Evolutionary conservation across 1,140 invertebrate genomes (phyloP), one percentile per base, ranked within the genome.

Genomic region (Hermetia illucens): DNA sequence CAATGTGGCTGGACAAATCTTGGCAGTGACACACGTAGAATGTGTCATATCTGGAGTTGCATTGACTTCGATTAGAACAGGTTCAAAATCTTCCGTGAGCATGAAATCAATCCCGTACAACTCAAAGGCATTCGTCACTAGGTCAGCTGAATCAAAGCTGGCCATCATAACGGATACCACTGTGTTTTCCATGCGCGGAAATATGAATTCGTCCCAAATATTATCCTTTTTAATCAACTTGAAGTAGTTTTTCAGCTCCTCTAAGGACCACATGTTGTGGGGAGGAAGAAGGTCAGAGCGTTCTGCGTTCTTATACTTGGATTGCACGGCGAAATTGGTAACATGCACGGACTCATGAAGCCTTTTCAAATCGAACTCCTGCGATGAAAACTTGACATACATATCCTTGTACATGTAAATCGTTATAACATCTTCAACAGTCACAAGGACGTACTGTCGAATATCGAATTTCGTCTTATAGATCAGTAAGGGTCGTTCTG

Each of bases 41-140:
- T 75, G 68, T 42, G 82, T 74, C 62, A 92, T 76, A 48, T 85
- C 84, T 0, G 89, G 89, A 54, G 81, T 82, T 0, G 82, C 85
- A 63, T 94, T 94, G 42, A 94, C 92, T 65, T 95, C 90, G 45
- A 95, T 87, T 30, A 95, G 62, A 80, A 88, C 92, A 0, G 89
- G 87, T 41, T 75, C 74, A 37, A 82, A 81, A 49, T 89, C 81
- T 50, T 90, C 79, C 44, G 84, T 79, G 12, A 82, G 51, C 68
- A 94, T 81, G 55, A 94, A 94, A 64, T 94, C 91, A 27, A 88
- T 90, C 5, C 89, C 89, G 53, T 90, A 93, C 13, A 94, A 56
- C 58, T 94, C 89, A 61, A 92, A 94, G 44, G 75, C 75, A 50
- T 84, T 85, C 43, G 75, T 77, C 41, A 78, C 69, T 15, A 74